Evolutionary conservation across 1,140 invertebrate species (phyloP).

Genomic region (Drosophila funebris): DNA sequence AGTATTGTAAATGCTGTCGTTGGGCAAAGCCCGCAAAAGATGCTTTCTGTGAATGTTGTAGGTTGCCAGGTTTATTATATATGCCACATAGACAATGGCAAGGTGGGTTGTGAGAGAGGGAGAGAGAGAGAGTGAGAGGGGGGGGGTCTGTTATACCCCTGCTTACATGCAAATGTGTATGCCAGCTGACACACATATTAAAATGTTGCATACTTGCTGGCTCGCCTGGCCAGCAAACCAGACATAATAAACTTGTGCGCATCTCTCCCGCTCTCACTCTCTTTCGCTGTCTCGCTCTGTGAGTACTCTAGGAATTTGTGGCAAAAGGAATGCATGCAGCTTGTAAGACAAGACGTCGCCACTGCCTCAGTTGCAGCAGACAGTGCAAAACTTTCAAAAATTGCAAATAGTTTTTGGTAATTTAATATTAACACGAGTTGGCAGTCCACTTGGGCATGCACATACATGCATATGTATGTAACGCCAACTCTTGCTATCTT

Average conservation of each 20-base stretch:
- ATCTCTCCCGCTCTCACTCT: background rate
- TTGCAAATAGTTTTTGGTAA: constrained; percentile 67
- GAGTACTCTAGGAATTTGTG: constrained; percentile 18
- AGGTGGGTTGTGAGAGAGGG: too few species aligned
- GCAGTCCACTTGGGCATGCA: constrained; percentile 48
- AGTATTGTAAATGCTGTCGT: constrained; percentile 54
- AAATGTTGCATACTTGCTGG: constrained; percentile 73
- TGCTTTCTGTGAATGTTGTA: constrained; percentile 61
- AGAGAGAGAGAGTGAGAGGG: too few species aligned
- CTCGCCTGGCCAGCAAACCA: constrained; percentile 44
- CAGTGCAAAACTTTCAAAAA: constrained; percentile 59
- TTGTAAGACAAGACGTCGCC: constrained; percentile 68
- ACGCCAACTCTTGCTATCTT: background rate
- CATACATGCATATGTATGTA: too few species aligned
- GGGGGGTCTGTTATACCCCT: too few species aligned
- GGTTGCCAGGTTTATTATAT: constrained; percentile 61
- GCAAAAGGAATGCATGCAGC: constrained; percentile 64
- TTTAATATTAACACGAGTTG: constrained; percentile 66
- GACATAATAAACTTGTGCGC: constrained; percentile 73
- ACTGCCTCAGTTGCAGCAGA: constrained; percentile 33
- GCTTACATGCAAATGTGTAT: constrained; percentile 35
- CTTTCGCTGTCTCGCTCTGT: background rate
- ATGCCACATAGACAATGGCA: constrained; percentile 49
- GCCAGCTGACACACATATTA: constrained; percentile 70
- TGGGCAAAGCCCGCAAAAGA: constrained; percentile 56